Evolutionary conservation across 2,113 vertebrate species (phyloP), one percentile per base, ranked within the genome.

Genomic region (Tenrec ecaudatus): DNA sequence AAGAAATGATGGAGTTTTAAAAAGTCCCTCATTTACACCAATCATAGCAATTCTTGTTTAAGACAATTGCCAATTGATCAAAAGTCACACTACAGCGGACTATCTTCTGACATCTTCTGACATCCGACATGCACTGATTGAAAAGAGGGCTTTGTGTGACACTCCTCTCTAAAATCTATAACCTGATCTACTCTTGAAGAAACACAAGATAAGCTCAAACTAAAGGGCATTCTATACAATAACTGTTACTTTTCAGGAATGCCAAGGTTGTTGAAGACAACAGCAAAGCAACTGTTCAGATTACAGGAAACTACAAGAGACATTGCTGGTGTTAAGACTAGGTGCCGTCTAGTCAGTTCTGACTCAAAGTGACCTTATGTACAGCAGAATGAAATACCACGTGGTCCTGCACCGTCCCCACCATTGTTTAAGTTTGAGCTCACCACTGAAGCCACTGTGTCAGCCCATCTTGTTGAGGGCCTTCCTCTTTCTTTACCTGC

Each of bases 201-300:
- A 93, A 62, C 29, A 69, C 47, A 16, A 43, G 36, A 53, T 66
- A 66, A 91, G 69, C 43, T 17, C 29, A 75, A 38, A 57, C 71
- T 16, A n/a, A 88, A 93, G 31, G 36, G 31, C n/a, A 43, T 86
- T 86, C 79, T 90, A 16, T 40, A 87, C 88, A 94, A 86, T 77
- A 90, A 81, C 19, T 90, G 57, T 81, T 40, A 31, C 19, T 78
- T 40, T 83, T 92, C 6, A 77, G 64, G 95, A 95, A 83, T 92
- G n/a, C 69, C 66, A 17, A 16, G 58, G 27, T 77, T 36, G 73
- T 80, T 12, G 29, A 88, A 83, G 76, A 82, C 36, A 90, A 86
- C 85, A 2, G 11, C 38, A 80, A 38, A 2, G 11, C 38, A 76
- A 29, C 75, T 86, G 3, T 88, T 92, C 73, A 83, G 25, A 76